Percentiles rank a stretch among this genome's conserved stretches.
Evolutionary conservation across 2,888 invertebrate species (phyloP).

Genomic region (Cecidostiba fungosa): DNA sequence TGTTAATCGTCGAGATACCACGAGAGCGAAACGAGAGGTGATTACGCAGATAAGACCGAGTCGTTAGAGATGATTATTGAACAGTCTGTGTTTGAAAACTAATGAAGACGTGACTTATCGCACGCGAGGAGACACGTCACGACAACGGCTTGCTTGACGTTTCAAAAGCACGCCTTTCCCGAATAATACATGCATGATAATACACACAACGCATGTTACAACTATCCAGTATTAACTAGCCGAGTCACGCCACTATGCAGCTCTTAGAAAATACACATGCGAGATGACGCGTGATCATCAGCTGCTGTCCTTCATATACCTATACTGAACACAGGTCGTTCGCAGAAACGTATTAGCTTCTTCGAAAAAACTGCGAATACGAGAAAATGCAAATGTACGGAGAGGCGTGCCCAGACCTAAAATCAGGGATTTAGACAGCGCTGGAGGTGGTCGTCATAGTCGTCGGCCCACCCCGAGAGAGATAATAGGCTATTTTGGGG

Average conservation of each 20-base stretch:
- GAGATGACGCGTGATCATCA: neutral
- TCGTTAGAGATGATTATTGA: neutral
- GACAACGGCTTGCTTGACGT: neutral
- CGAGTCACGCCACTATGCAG: neutral
- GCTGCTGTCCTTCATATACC: neutral
- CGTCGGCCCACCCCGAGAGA: neutral
- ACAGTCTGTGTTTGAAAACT: neutral
- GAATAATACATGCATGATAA: too few species aligned
- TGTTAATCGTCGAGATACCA: neutral
- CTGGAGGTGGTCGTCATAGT: neutral
- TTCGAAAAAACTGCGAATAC: neutral
- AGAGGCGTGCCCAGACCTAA: slow-evolving; percentile 29
- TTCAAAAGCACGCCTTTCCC: neutral
- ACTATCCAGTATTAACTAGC: neutral
- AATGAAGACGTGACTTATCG: neutral
- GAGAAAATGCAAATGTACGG: slow-evolving; percentile 37
- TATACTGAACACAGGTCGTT: neutral
- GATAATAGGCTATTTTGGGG: neutral
- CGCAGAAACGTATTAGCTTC: neutral
- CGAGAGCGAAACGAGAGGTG: slow-evolving; percentile 1
- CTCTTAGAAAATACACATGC: neutral
- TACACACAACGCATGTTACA: neutral
- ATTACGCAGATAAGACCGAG: neutral
- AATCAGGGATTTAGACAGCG: slow-evolving; percentile 15
- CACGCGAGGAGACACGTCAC: too few species aligned